phyloP scores from a whole-genome alignment of 2,888 invertebrate species.

The Zygogramma bicolorata region DNA sequence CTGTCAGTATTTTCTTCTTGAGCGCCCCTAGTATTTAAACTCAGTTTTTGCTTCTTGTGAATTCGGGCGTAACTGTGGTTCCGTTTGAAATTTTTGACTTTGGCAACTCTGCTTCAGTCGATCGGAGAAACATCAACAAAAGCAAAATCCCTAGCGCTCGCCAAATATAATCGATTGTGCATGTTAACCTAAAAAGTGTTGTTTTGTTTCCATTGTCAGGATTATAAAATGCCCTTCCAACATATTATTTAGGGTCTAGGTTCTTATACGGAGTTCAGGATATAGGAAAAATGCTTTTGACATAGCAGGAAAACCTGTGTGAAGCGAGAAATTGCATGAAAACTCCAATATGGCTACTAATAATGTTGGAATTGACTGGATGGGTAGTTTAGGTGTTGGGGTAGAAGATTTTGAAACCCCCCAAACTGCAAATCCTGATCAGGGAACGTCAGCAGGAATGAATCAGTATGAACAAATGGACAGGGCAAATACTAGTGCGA shows the following conservation, averaged over 20 bases:
- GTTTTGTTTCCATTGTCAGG: slow-evolving; percentile 52
- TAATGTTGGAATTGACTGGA: slow-evolving; percentile 67
- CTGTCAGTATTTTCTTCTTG: too few species aligned
- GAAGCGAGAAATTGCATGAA: slow-evolving; percentile 45
- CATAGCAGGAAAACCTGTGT: slow-evolving; percentile 43
- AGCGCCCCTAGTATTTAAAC: too few species aligned
- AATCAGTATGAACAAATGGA: slow-evolving; percentile 66
- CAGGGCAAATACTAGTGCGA: slow-evolving; percentile 63
- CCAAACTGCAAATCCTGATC: slow-evolving; percentile 60
- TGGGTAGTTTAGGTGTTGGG: slow-evolving; percentile 55
- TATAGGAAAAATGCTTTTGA: slow-evolving; percentile 40
- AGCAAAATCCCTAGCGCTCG: slow-evolving; percentile 24
- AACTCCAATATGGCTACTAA: slow-evolving; percentile 66
- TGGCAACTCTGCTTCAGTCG: background rate
- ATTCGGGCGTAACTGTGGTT: background rate
- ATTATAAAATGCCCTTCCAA: slow-evolving; percentile 42
- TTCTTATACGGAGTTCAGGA: slow-evolving; percentile 42
- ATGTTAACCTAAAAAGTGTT: slow-evolving; percentile 57
- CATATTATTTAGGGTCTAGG: slow-evolving; percentile 43
- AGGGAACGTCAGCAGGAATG: slow-evolving; percentile 58
- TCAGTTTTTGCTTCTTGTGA: too few species aligned
- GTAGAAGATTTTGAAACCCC: slow-evolving; percentile 59
- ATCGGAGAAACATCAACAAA: background rate
- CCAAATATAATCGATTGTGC: slow-evolving; percentile 49
- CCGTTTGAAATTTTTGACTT: background rate